phyloP scores from a whole-genome alignment of 1,140 invertebrate species.

The Vollenhovia emeryi region DNA sequence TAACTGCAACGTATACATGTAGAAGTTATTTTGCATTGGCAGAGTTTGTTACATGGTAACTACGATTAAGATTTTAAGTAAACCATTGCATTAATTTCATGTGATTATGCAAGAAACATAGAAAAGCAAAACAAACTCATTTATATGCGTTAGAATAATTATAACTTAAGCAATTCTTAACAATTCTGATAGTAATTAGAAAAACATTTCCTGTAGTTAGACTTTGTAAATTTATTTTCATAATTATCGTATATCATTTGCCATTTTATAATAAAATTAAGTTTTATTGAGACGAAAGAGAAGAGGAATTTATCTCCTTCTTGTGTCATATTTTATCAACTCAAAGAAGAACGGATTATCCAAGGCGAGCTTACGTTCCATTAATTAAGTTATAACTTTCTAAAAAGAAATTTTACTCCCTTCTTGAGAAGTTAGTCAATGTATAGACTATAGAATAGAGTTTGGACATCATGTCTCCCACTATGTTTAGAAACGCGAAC shows the following conservation, averaged over 20 bases:
- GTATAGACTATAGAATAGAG: not conserved
- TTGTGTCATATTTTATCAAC: slow-evolving; percentile 17
- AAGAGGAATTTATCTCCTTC: not conserved
- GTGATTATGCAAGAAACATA: slow-evolving; percentile 28
- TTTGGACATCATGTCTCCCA: slow-evolving; percentile 18
- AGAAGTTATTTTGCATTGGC: not conserved
- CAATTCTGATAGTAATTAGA: not conserved
- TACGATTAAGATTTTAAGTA: slow-evolving; percentile 35
- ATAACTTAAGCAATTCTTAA: not conserved
- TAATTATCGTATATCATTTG: not conserved
- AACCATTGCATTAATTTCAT: not conserved
- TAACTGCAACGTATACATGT: not conserved
- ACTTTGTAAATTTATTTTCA: not conserved
- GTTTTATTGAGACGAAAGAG: slow-evolving; percentile 1
- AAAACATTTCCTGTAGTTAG: not conserved
- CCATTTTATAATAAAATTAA: not conserved
- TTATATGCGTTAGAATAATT: not conserved
- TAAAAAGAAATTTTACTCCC: slow-evolving; percentile 17
- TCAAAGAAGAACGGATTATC: slow-evolving; percentile 23
- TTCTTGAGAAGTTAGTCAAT: slow-evolving; percentile 6
- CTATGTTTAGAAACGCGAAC: slow-evolving; percentile 13
- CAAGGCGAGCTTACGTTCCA: not conserved
- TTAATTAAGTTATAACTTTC: slow-evolving; percentile 47
- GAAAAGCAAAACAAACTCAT: not conserved
- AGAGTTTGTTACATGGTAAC: not conserved